Conservation (phyloP, 35 echinoderm and acorn worm species). For the Stichopus chloronotus region DNA sequence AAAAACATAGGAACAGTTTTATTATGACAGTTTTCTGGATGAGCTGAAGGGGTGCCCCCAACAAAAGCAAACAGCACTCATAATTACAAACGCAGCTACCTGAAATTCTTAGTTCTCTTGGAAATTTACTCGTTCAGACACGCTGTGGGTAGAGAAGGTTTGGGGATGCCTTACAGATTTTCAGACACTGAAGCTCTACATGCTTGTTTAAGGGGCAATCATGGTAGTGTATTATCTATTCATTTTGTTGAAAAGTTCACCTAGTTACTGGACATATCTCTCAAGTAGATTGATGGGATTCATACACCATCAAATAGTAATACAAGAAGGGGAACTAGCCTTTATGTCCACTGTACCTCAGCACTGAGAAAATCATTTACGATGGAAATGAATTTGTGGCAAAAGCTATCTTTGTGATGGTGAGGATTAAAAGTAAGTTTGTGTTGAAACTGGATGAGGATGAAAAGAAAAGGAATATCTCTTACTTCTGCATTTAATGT, state of each 20-base stretch:
- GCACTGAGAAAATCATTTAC: neutral
- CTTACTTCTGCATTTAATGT: constrained; percentile 29
- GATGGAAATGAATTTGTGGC: neutral
- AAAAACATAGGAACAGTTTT: neutral
- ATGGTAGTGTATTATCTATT: too few relatives aligned
- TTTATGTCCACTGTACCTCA: neutral
- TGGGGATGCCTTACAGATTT: too few relatives aligned
- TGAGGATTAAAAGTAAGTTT: neutral
- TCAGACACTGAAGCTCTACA: too few relatives aligned
- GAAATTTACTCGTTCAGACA: too few relatives aligned
- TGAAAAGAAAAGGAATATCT: neutral
- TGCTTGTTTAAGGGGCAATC: too few relatives aligned
- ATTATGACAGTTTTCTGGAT: neutral
- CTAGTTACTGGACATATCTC: neutral
- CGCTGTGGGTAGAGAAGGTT: too few relatives aligned
- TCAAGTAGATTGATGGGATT: neutral
- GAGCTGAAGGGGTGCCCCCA: neutral
- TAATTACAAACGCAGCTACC: neutral
- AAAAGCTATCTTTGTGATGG: neutral
- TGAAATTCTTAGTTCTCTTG: neutral
- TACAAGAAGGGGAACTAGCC: neutral
- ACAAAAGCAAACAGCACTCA: neutral
- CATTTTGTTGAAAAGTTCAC: neutral
- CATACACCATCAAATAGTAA: neutral
- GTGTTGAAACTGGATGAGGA: neutral